Conservation (phyloP, 1,140 invertebrate species). For the Heliothis virescens region DNA sequence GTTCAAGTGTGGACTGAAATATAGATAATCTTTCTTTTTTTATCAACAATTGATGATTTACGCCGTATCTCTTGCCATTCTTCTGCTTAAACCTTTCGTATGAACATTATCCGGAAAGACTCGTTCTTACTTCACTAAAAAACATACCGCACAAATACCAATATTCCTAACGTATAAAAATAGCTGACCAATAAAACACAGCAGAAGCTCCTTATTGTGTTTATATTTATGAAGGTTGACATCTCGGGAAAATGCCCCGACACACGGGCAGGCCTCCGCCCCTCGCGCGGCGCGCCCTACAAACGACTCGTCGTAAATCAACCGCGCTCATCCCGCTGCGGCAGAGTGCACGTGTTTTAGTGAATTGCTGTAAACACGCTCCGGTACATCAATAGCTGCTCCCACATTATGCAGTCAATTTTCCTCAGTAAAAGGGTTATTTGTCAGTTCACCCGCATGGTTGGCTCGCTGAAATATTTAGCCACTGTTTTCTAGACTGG, state of each 20-base stretch:
- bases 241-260: not conserved
- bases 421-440: slow-evolving; percentile 19
- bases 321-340: slow-evolving; percentile 2
- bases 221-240: slow-evolving; percentile 32
- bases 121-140: too few species aligned
- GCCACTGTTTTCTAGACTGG: not conserved
- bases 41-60: too few species aligned
- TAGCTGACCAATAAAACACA: slow-evolving; percentile 22
- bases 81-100: too few species aligned
- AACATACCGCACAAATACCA: not conserved
- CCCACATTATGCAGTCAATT: slow-evolving; percentile 18
- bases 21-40: too few species aligned
- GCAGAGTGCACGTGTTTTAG: slow-evolving; percentile 29
- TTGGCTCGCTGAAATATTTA: not conserved
- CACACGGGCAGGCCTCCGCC: not conserved
- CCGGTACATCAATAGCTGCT: not conserved
- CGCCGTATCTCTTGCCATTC: too few species aligned
- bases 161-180: slow-evolving; percentile 15
- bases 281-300: not conserved
- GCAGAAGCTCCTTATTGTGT: not conserved
- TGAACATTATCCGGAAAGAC: too few species aligned
- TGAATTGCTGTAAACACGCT: slow-evolving; percentile 20
- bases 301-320: slow-evolving; percentile 21
- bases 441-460: not conserved
- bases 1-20: too few species aligned